Conservation (phyloP, 2,113 vertebrate species). For the Rhinopomastus cyanomelas region DNA sequence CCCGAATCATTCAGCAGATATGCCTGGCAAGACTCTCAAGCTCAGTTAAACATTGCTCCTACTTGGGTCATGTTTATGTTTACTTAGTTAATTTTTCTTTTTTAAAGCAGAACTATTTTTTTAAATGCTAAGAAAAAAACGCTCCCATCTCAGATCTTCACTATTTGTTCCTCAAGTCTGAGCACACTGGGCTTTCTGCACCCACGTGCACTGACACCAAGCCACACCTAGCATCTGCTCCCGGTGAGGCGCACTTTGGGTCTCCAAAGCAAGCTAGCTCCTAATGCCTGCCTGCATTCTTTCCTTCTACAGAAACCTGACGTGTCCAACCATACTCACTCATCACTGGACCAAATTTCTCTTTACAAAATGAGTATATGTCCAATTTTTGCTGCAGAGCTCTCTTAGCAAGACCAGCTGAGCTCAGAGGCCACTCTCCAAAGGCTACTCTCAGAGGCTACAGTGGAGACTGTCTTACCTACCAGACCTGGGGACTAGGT, state of each 20-base stretch:
- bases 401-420: neutral
- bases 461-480: neutral
- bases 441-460: too few species aligned
- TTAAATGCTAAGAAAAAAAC: neutral
- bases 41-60: neutral
- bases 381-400: neutral
- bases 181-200: neutral
- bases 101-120: neutral
- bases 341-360: neutral
- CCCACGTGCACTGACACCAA: neutral
- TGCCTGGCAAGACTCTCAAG: neutral
- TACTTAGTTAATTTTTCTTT: neutral
- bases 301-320: neutral
- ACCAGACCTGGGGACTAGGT: neutral
- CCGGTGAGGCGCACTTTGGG: fast-evolving
- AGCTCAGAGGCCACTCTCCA: neutral
- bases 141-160: neutral
- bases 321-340: neutral
- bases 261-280: neutral
- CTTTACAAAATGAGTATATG: neutral
- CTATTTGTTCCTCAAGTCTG: neutral
- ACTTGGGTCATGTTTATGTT: neutral
- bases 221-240: fast-evolving
- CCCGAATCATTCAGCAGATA: neutral
- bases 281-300: neutral